Evolutionary conservation across 2,888 invertebrate species (phyloP).

Genomic region (Liodrosophila aerea): DNA sequence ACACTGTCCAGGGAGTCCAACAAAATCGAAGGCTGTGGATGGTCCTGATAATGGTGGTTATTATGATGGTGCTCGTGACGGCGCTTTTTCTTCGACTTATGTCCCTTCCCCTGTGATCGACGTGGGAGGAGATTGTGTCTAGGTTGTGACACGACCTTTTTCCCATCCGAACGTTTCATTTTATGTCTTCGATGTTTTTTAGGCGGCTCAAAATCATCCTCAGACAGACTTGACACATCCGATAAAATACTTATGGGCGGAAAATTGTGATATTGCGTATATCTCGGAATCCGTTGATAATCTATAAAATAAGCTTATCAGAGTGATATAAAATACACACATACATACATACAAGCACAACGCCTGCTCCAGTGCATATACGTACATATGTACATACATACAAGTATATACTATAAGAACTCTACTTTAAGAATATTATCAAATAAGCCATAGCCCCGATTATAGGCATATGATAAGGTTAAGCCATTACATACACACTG

Average conservation of each 20-base stretch:
- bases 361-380: no score
- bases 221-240: constrained; percentile 57
- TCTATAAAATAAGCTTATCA: constrained; percentile 30
- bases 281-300: constrained; percentile 40
- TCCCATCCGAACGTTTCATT: constrained; percentile 29
- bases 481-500: no score
- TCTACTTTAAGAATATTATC: no score
- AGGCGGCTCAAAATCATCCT: constrained; percentile 40
- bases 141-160: constrained; percentile 3
- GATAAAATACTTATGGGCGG: constrained; percentile 48
- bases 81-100: constrained; percentile 21
- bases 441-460: no score
- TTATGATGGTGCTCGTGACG: constrained; percentile 42
- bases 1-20: constrained; percentile 52
- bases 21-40: constrained; percentile 33
- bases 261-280: constrained; percentile 34
- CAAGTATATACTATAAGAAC: no score
- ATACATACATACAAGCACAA: no score
- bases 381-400: no score
- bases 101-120: constrained; percentile 4
- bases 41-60: constrained; percentile 14
- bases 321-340: no score
- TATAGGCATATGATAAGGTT: no score
- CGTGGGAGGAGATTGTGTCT: constrained; percentile 22
- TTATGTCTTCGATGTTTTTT: constrained; percentile 41